Conservation (phyloP, 2,113 vertebrate species). For the Coturnix japonica region DNA sequence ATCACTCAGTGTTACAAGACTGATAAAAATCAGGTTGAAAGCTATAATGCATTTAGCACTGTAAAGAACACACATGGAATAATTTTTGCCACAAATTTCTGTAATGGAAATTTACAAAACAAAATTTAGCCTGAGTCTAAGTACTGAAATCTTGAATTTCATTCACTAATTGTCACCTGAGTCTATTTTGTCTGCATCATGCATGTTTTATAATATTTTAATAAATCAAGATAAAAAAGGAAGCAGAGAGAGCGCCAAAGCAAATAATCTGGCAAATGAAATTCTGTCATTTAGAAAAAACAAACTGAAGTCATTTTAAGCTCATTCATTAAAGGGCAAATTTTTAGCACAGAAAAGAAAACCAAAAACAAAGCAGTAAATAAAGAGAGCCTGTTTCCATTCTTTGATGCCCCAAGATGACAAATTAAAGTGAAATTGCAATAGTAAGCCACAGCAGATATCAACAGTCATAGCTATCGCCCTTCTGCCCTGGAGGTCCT, state of each 20-base stretch:
- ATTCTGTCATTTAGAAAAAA: neutral
- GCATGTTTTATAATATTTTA: slow-evolving; percentile 30
- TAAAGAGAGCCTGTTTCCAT: neutral
- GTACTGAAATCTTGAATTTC: neutral
- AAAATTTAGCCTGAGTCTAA: neutral
- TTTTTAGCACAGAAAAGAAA: neutral
- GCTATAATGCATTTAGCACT: neutral
- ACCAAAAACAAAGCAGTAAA: slow-evolving; percentile 2
- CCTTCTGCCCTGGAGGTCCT: neutral
- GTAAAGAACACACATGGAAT: neutral
- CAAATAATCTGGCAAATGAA: slow-evolving; percentile 9
- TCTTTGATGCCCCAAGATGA: neutral
- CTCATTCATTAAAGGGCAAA: neutral
- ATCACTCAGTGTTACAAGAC: neutral
- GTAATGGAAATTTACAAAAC: neutral
- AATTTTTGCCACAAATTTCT: neutral
- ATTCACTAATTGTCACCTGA: slow-evolving; percentile 10
- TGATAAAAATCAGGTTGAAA: neutral
- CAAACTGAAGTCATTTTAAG: neutral
- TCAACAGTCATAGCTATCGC: accelerated
- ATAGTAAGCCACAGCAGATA: neutral
- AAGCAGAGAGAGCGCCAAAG: neutral
- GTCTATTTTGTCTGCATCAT: neutral
- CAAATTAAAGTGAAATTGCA: neutral
- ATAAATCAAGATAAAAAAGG: slow-evolving; percentile 45